phyloP scores from a whole-genome alignment of 2,888 invertebrate species.

The Tethea ocularis region DNA sequence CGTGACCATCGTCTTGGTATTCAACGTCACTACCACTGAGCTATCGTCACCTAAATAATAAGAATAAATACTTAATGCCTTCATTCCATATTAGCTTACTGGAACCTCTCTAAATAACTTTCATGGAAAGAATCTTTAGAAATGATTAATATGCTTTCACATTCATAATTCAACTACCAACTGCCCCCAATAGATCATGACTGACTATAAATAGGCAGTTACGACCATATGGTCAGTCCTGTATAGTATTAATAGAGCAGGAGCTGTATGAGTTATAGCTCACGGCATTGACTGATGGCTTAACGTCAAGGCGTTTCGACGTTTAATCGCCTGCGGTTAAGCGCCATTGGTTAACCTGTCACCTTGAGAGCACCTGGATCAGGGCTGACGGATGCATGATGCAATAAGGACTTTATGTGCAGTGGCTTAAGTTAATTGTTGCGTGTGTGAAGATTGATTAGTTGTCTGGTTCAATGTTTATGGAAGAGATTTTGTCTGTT shows the following conservation, averaged over 20 bases:
- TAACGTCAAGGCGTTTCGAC: not conserved
- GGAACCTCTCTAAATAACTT: too few relatives aligned
- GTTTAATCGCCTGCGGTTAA: not conserved
- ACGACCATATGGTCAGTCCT: not conserved
- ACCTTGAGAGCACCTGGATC: conserved; percentile 1
- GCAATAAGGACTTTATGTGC: conserved; percentile 3
- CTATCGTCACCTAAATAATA: not conserved
- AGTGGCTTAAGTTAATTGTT: not conserved
- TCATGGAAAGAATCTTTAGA: too few relatives aligned
- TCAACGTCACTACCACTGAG: not conserved
- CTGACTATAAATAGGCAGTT: not conserved
- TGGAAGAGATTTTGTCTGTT: too few relatives aligned
- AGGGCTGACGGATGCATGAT: not conserved
- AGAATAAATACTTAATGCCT: too few relatives aligned
- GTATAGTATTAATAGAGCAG: not conserved
- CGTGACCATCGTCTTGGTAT: not conserved
- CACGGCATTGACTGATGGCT: not conserved
- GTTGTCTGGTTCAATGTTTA: not conserved
- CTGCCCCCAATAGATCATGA: not conserved
- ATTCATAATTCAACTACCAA: not conserved
- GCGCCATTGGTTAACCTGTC: not conserved
- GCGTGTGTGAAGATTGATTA: not conserved
- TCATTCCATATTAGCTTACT: too few relatives aligned
- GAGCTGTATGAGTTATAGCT: conserved; percentile 2
- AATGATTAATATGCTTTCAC: not conserved